Conservation (phyloP, 2,113 vertebrate species). For the Fregetta grallaria region DNA sequence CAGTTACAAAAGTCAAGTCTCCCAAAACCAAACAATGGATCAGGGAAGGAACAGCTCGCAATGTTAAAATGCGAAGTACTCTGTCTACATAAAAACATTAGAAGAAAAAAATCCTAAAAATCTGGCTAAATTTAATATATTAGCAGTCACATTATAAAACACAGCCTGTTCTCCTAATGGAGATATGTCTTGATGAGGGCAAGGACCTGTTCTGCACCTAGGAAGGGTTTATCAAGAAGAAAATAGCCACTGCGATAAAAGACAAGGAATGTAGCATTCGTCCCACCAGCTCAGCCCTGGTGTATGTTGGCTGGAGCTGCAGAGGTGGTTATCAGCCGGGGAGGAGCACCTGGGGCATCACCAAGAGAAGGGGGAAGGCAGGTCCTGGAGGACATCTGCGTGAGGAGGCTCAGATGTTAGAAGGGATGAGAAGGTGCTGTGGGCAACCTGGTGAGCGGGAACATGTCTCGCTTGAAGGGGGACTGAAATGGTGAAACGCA, state of each 20-base stretch:
- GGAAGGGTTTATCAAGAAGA: background rate
- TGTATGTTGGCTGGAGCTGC: background rate
- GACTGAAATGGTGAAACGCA: background rate
- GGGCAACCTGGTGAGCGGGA: background rate
- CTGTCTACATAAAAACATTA: background rate
- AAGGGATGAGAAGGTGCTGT: background rate
- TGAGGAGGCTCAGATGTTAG: background rate
- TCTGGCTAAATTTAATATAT: background rate
- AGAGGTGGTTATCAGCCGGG: background rate
- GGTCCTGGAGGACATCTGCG: background rate
- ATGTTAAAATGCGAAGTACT: background rate
- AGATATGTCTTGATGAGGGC: background rate
- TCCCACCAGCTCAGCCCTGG: background rate
- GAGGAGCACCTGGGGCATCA: background rate
- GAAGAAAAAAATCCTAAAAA: background rate
- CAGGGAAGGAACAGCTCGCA: background rate
- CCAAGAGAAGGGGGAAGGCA: background rate
- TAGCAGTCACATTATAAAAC: background rate
- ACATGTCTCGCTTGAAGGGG: accelerated
- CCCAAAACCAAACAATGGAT: background rate
- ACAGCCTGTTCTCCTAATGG: background rate
- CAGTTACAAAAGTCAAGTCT: background rate
- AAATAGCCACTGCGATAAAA: background rate
- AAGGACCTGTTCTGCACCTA: background rate
- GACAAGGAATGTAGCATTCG: accelerated